Percentiles rank a stretch among this genome's conserved stretches.
phyloP scores from a whole-genome alignment of 1,140 invertebrate species.

The Harpegnathos saltator region DNA sequence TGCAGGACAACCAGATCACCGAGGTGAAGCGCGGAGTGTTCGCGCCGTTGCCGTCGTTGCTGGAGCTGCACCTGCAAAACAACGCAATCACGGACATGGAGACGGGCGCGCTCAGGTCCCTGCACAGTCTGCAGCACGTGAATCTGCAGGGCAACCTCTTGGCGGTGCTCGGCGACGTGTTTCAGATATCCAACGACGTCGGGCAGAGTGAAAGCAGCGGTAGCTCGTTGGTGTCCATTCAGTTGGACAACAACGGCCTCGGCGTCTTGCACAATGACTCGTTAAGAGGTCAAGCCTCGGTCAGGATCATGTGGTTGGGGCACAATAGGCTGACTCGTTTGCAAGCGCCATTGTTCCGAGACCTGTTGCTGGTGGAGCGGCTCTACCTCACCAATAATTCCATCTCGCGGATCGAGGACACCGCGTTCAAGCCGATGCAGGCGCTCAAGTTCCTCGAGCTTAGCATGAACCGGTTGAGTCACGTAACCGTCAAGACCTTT shows the following conservation, averaged over 20 bases:
- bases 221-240: conserved; percentile 92
- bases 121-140: conserved; percentile 94
- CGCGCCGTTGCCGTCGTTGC: conserved; percentile 91
- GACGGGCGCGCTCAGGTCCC: conserved; percentile 92
- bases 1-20: conserved; percentile 94
- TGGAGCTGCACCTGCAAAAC: conserved; percentile 95
- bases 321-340: conserved; percentile 92
- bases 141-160: conserved; percentile 94
- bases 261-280: conserved; percentile 92
- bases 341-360: conserved; percentile 90
- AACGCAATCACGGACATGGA: conserved; percentile 94
- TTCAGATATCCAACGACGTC: conserved; percentile 86
- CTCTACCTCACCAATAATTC: conserved; percentile 94
- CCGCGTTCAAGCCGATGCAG: conserved; percentile 91
- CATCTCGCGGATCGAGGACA: conserved; percentile 92
- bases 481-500: conserved; percentile 89
- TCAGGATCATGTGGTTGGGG: conserved; percentile 95
- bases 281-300: conserved; percentile 91
- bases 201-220: conserved; percentile 78
- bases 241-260: conserved; percentile 94
- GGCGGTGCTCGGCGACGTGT: conserved; percentile 92
- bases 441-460: conserved; percentile 92
- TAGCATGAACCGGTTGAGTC: conserved; percentile 90
- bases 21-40: conserved; percentile 92
- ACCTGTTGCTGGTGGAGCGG: conserved; percentile 91